phyloP scores from a whole-genome alignment of 2,888 invertebrate genomes.

The Escarpia spicata region DNA sequence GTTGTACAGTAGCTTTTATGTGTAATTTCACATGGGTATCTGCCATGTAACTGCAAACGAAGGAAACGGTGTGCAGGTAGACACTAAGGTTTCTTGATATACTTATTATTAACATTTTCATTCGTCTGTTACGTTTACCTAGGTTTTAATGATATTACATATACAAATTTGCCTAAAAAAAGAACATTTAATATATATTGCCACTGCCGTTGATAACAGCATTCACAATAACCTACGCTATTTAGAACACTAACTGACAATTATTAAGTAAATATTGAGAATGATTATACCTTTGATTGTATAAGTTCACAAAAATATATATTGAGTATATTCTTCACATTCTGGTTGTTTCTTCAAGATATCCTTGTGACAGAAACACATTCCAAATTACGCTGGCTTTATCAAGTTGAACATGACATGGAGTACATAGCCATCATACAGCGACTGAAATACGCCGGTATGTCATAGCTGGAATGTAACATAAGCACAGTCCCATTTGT shows the following conservation, averaged over 20 bases:
- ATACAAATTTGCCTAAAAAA: neutral
- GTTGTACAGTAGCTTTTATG: neutral
- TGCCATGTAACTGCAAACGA: neutral
- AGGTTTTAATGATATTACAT: neutral
- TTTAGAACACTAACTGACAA: neutral
- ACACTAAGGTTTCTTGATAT: neutral
- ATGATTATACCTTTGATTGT: neutral
- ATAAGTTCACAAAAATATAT: neutral
- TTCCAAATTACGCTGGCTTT: no score
- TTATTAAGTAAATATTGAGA: neutral
- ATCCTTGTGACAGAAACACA: neutral
- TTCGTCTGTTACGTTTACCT: neutral
- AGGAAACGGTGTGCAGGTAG: neutral
- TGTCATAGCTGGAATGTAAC: neutral
- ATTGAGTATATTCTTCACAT: neutral
- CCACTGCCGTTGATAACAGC: neutral
- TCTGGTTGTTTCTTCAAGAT: neutral
- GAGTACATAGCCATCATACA: neutral
- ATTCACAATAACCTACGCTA: neutral
- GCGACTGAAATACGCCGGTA: neutral
- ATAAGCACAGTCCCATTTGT: neutral
- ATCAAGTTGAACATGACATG: no score
- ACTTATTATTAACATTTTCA: neutral
- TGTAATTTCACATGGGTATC: neutral
- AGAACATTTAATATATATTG: neutral